phyloP scores from a whole-genome alignment of 1,140 invertebrate species.

The Lucilia sericata region DNA sequence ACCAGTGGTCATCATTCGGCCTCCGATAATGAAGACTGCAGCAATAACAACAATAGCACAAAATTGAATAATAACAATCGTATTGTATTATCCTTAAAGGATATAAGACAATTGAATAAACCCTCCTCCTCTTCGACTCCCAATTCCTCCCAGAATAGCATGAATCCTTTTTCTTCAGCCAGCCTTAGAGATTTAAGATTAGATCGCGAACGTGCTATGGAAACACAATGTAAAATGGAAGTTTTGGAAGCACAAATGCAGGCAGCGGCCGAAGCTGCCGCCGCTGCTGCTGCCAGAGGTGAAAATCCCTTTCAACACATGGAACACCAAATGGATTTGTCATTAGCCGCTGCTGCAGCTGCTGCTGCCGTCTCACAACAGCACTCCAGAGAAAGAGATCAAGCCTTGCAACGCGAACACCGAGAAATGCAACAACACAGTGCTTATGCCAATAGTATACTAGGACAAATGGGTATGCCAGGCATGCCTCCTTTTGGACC shows the following conservation, averaged over 20 bases:
- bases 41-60: conserved; percentile 61
- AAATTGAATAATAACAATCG: conserved; percentile 66
- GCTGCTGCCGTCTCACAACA: conserved; percentile 60
- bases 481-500: conserved; percentile 53
- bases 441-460: conserved; percentile 66
- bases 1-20: conserved; percentile 46
- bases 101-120: conserved; percentile 65
- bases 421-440: conserved; percentile 59
- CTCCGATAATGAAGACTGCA: conserved; percentile 51
- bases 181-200: conserved; percentile 52
- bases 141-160: conserved; percentile 49
- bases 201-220: conserved; percentile 50
- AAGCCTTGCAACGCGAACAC: conserved; percentile 60
- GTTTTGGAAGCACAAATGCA: conserved; percentile 65
- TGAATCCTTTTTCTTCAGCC: conserved; percentile 55
- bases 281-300: conserved; percentile 54
- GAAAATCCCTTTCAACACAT: conserved; percentile 66
- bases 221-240: conserved; percentile 62
- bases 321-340: conserved; percentile 67
- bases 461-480: conserved; percentile 69
- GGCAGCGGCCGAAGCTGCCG: conserved; percentile 61
- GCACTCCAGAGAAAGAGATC: conserved; percentile 53
- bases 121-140: conserved; percentile 59
- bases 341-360: conserved; percentile 63
- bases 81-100: conserved; percentile 65